phyloP scores from a whole-genome alignment of 2,113 vertebrate species.

The Notechis scutatus region DNA sequence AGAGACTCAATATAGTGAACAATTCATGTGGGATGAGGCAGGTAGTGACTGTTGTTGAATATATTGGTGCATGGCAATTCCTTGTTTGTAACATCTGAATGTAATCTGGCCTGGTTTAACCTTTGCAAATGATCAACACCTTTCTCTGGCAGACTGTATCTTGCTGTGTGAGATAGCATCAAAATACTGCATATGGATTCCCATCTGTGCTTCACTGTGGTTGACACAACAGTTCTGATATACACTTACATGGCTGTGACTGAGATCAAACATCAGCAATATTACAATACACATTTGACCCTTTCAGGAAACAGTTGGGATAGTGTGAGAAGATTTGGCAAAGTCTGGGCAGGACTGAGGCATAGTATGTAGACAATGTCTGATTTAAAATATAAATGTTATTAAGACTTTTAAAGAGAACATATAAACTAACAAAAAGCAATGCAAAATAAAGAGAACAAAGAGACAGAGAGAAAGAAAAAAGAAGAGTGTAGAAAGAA shows the following conservation, averaged over 20 bases:
- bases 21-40: neutral
- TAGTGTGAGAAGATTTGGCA: neutral
- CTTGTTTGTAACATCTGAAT: neutral
- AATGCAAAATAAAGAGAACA: neutral
- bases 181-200: slow-evolving; percentile 5
- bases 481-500: neutral
- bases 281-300: slow-evolving; percentile 12
- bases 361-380: neutral
- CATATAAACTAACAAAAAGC: neutral
- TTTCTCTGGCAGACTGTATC: neutral
- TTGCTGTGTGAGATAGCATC: slow-evolving; percentile 10
- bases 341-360: neutral
- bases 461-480: neutral
- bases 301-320: neutral
- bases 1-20: neutral
- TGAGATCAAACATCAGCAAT: slow-evolving; percentile 26
- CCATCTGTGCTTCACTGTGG: slow-evolving; percentile 15
- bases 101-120: neutral
- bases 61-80: rapidly evolving
- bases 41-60: too few relatives aligned
- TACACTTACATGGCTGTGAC: slow-evolving; percentile 10
- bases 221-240: slow-evolving; percentile 1
- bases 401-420: neutral
- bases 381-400: neutral
- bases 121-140: slow-evolving; percentile 10